Evolutionary conservation across 2,888 invertebrate genomes (phyloP), one percentile per base, ranked within the genome.

Genomic region (Polymixis lichenea): DNA sequence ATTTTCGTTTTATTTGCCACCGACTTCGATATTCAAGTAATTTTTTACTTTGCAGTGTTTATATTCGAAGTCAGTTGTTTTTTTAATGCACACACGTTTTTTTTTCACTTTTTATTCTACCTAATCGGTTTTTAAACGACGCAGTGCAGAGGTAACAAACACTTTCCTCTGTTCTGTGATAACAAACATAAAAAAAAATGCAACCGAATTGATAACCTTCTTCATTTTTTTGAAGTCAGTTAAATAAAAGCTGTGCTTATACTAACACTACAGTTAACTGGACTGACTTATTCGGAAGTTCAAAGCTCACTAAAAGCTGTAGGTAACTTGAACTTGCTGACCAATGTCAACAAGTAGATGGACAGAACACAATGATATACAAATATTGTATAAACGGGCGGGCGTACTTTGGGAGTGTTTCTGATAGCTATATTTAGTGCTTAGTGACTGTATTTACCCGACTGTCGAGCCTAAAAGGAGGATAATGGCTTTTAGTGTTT

Each of bases 281-380:
- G 53, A 71, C 77, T 66, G 64, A 64, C 74, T 61, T 61, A 49
- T 58, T 62, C 56, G 38, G 61, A 13, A 58, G 77, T 58, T 61
- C 46, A 62, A 67, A 62, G 49, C 61, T 62, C 38, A 87, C 86
- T 86, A 78, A 83, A 81, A 75, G 62, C 71, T 22, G 68, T 22
- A 19, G 67, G 82, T 76, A 28, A 53, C 66, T 66, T 62, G 71
- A 75, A 66, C 74, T 68, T 72, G 74, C 78, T 22, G 43, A 51
- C 61, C 65, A 72, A 75, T 79, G 90, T 90, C 86, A 89, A 89
- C 79, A 85, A 58, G 9, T 58, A 61, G 78, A 82, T 78, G 87
- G 88, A 88, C 83, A 81, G 61, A 77, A 17, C 73, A 69, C 78
- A 92, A 92, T 87, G 92, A 90, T 91, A 88, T 86, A 79, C 90